phyloP scores from a whole-genome alignment of 2,888 invertebrate species.

The Cephus spinipes region DNA sequence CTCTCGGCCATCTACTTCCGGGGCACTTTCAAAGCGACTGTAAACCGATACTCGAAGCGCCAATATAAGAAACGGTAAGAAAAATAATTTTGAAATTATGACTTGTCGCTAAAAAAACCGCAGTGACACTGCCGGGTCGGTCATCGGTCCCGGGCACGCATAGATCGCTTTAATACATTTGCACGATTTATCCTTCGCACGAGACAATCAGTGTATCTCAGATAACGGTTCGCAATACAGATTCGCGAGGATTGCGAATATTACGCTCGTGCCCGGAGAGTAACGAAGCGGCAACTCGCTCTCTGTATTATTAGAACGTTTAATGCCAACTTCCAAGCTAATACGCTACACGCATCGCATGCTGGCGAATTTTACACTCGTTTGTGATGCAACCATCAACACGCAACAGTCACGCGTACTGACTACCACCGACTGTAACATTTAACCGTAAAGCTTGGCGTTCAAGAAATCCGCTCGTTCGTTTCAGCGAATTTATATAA shows the following conservation, averaged over 20 bases:
- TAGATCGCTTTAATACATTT: background rate
- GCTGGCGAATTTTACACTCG: background rate
- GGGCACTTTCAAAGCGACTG: background rate
- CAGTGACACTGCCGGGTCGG: no score
- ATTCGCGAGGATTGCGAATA: background rate
- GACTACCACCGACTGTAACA: background rate
- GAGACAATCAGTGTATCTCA: no score
- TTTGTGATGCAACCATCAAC: slow-evolving; percentile 14
- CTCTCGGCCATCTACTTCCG: background rate
- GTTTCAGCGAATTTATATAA: background rate
- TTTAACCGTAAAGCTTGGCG: background rate
- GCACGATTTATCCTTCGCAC: background rate
- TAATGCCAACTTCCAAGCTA: slow-evolving; percentile 14
- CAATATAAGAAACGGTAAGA: background rate
- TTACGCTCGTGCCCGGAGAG: background rate
- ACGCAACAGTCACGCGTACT: slow-evolving; percentile 1
- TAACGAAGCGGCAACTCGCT: background rate
- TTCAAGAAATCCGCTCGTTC: background rate
- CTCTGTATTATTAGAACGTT: slow-evolving; percentile 12
- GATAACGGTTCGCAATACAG: background rate
- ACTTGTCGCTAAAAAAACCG: background rate
- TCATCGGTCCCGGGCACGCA: background rate
- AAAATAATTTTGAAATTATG: background rate
- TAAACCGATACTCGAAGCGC: background rate
- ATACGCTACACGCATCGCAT: slow-evolving; percentile 4